Evolutionary conservation across 2,888 invertebrate species (phyloP).

Genomic region (Protonemura montana): DNA sequence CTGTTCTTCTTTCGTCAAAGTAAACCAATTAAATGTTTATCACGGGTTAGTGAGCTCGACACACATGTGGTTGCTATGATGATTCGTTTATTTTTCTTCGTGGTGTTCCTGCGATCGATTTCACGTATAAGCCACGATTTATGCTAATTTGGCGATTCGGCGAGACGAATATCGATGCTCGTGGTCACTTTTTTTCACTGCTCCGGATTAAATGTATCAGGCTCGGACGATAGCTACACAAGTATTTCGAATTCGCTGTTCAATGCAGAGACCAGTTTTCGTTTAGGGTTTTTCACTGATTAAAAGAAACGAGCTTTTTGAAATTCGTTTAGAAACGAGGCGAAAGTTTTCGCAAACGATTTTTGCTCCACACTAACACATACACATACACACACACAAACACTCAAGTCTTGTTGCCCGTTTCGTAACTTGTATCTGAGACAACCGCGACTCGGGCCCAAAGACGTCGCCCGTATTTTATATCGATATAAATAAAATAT

Average conservation of each 20-base stretch:
- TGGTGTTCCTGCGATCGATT: neutral
- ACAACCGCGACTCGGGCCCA: neutral
- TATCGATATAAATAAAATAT: slow-evolving; percentile 26
- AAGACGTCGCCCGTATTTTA: slow-evolving; percentile 19
- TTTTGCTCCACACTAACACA: slow-evolving; percentile 24
- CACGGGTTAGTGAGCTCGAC: neutral
- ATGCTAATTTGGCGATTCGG: neutral
- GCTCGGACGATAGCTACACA: neutral
- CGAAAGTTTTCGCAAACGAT: slow-evolving; percentile 16
- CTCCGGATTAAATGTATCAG: slow-evolving; percentile 26
- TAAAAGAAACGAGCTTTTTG: slow-evolving; percentile 16
- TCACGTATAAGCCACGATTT: slow-evolving; percentile 15
- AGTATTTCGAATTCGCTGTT: neutral
- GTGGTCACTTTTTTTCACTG: neutral
- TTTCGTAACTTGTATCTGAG: neutral
- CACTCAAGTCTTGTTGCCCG: neutral
- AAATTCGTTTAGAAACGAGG: slow-evolving; percentile 7
- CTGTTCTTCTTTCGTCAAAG: neutral
- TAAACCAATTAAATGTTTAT: neutral
- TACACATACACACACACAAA: too few relatives aligned
- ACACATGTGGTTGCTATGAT: neutral
- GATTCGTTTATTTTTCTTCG: neutral
- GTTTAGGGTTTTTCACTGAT: slow-evolving; percentile 21
- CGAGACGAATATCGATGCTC: slow-evolving; percentile 14
- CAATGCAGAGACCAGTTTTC: slow-evolving; percentile 7